phyloP scores from a whole-genome alignment of 2,888 invertebrate genomes.

The Entomobrya proxima region DNA sequence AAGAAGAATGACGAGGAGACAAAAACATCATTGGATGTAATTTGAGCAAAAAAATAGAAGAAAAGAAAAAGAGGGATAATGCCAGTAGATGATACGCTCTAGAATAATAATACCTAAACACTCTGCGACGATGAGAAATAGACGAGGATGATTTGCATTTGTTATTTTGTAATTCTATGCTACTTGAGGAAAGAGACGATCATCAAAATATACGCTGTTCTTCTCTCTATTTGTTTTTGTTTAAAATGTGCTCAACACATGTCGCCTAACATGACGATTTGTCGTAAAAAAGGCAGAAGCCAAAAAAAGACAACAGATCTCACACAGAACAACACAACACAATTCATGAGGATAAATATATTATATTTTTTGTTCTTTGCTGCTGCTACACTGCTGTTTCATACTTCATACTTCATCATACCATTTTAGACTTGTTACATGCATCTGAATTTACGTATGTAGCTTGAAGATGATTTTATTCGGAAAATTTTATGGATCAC shows the following conservation, averaged over 20 bases:
- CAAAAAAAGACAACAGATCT: constrained; percentile 19
- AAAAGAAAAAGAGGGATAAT: background rate
- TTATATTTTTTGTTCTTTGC: background rate
- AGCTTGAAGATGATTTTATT: constrained; percentile 33
- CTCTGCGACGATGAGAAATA: background rate
- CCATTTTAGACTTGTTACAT: too few relatives aligned
- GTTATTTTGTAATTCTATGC: background rate
- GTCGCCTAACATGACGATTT: constrained; percentile 21
- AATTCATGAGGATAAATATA: background rate
- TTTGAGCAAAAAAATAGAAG: background rate
- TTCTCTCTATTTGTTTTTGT: constrained; percentile 34
- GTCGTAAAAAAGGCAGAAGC: constrained; percentile 29
- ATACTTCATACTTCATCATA: too few relatives aligned
- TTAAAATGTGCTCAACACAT: constrained; percentile 53
- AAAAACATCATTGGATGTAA: constrained; percentile 10
- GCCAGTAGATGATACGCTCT: background rate
- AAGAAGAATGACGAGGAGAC: background rate
- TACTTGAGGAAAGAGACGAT: background rate
- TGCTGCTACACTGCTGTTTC: too few relatives aligned
- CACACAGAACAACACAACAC: background rate
- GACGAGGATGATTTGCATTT: constrained; percentile 17
- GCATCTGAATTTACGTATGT: too few relatives aligned
- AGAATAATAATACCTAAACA: too few relatives aligned
- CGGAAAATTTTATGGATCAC: constrained; percentile 55
- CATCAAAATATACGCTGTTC: background rate